These are phyloP conservation scores for Melanerpes formicivorus DNA, from an alignment of 2,113 vertebrate genomes.

Conservation along the genomic window DNA sequence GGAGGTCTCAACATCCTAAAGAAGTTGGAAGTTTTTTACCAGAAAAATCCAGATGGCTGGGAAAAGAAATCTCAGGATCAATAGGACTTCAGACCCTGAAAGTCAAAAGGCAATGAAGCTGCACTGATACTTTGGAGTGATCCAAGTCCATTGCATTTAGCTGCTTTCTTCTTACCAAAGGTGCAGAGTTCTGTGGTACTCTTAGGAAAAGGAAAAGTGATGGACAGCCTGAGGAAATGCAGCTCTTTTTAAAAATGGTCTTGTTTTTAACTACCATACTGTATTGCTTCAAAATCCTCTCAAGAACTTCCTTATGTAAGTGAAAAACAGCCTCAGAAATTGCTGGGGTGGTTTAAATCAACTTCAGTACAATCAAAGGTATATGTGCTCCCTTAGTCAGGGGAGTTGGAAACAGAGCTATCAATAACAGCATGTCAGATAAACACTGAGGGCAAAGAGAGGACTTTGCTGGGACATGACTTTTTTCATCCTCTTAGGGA, in stretches of 20 bases:
- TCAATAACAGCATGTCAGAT: neutral
- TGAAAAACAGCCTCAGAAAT: neutral
- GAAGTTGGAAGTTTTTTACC: neutral
- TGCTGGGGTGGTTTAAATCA: neutral
- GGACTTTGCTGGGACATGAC: slow-evolving; percentile 62
- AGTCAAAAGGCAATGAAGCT: neutral
- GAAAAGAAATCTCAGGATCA: neutral
- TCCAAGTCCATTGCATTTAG: neutral
- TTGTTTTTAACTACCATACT: neutral
- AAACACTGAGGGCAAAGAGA: slow-evolving; percentile 43
- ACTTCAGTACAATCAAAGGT: neutral
- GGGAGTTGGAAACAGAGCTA: slow-evolving; percentile 50
- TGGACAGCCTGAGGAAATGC: neutral
- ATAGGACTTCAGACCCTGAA: neutral
- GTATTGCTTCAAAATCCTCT: neutral
- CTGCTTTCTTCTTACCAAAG: neutral
- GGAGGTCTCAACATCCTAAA: neutral
- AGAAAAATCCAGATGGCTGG: neutral
- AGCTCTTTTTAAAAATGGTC: neutral
- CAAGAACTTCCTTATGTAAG: neutral
- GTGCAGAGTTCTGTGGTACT: neutral
- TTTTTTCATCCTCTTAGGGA: slow-evolving; percentile 24
- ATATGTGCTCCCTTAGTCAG: slow-evolving; percentile 1
- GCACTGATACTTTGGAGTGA: neutral
- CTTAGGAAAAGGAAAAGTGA: neutral